Evolutionary conservation across 30 jellyfish, hydroid and myxozoan species (phyloP).

Genomic region (Aurelia aurita): DNA sequence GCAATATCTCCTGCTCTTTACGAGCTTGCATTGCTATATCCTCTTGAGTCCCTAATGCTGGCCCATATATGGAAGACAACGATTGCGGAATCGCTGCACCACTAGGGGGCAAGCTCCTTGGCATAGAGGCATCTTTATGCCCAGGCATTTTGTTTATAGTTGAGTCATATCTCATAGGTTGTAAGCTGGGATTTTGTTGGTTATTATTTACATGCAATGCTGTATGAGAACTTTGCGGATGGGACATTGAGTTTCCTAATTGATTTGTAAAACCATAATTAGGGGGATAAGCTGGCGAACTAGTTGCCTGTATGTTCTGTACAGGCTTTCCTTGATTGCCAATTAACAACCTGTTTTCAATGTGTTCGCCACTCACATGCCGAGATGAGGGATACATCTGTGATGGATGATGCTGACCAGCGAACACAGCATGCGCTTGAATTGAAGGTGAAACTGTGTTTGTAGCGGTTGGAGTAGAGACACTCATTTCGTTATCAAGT

Average conservation of each 20-base stretch:
- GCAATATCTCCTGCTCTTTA: slow-evolving; percentile 86
- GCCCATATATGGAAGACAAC: slow-evolving; percentile 54
- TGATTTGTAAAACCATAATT: slow-evolving; percentile 30
- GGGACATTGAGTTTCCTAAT: slow-evolving; percentile 14
- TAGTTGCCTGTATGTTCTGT: slow-evolving; percentile 2
- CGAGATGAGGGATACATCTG: slow-evolving; percentile 35
- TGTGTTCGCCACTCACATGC: slow-evolving; percentile 26
- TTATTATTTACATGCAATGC: slow-evolving; percentile 2
- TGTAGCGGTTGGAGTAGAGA: slow-evolving; percentile 91
- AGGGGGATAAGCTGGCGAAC: slow-evolving; percentile 10
- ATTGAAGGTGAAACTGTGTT: slow-evolving; percentile 82
- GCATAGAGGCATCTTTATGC: slow-evolving; percentile 11
- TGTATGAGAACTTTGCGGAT: neutral
- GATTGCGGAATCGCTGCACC: slow-evolving; percentile 14
- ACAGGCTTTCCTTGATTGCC: slow-evolving; percentile 46
- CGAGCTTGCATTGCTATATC: slow-evolving; percentile 96
- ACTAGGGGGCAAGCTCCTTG: neutral
- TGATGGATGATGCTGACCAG: slow-evolving; percentile 44
- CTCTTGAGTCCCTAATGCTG: slow-evolving; percentile 77
- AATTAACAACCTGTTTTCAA: slow-evolving; percentile 15
- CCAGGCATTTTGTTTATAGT: neutral
- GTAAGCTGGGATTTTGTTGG: slow-evolving; percentile 14
- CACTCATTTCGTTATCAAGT: slow-evolving; percentile 83
- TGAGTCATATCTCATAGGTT: slow-evolving; percentile 12
- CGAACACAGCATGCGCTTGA: slow-evolving; percentile 78